phyloP scores from a whole-genome alignment of 2,888 invertebrate species.

The Gastracanthus pulcherrimus region DNA sequence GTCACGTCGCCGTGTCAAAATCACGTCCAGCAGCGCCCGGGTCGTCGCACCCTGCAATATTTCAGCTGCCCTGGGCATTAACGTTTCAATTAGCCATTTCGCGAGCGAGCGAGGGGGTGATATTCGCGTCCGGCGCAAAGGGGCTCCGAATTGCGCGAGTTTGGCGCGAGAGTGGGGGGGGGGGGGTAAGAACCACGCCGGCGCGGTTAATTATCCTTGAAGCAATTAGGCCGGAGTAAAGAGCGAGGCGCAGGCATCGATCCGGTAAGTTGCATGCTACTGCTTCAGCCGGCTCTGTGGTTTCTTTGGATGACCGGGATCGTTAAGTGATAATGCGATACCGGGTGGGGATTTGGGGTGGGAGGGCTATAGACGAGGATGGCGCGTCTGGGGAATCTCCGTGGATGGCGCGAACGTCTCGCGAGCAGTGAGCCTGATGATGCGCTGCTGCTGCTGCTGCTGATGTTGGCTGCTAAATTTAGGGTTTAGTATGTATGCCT shows the following conservation, averaged over 20 bases:
- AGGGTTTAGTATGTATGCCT: not conserved
- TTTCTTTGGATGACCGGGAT: slow-evolving; percentile 19
- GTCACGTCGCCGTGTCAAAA: slow-evolving; percentile 39
- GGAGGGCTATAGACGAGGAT: not conserved
- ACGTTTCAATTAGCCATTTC: slow-evolving; percentile 38
- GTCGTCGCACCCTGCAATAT: slow-evolving; percentile 15
- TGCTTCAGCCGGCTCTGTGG: not conserved
- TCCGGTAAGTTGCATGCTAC: not conserved
- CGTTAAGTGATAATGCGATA: slow-evolving; percentile 50
- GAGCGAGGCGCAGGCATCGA: slow-evolving; percentile 31
- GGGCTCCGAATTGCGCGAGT: not conserved
- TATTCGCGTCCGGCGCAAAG: not conserved
- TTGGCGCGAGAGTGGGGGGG: not conserved
- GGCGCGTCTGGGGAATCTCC: slow-evolving; percentile 12
- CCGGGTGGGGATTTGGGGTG: not conserved
- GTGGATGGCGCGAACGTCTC: not conserved
- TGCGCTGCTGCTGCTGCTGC: no score
- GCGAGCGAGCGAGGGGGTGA: no score
- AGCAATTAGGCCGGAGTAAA: slow-evolving; percentile 12
- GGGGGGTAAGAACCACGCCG: not conserved
- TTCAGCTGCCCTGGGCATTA: slow-evolving; percentile 14
- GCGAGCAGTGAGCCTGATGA: no score
- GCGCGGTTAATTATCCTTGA: slow-evolving; percentile 42
- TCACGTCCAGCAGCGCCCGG: not conserved
- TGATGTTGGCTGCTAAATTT: slow-evolving; percentile 21